Evolutionary conservation across 2,888 invertebrate species (phyloP), one percentile per base, ranked within the genome.

Genomic region (Dasysyrphus albostriatus): DNA sequence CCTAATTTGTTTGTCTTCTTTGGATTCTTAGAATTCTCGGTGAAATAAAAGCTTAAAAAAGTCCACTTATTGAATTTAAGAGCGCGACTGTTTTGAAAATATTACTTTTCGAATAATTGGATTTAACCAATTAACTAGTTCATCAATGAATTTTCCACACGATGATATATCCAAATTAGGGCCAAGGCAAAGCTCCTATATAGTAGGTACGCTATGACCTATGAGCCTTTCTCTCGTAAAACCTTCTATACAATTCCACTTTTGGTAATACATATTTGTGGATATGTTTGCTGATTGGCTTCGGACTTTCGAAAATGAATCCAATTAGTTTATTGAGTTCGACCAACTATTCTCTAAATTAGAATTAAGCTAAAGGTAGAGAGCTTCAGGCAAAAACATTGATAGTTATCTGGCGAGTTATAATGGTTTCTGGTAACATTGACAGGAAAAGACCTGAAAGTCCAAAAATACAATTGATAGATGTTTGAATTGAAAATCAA

Each of bases 241-340:
- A 39, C 24, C 24, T 24, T 24, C 24, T 24, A 14, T 14, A 42
- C 4, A 12, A 29, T 0, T 29, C 12, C 5, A 7, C 29, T 54
- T 54, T 54, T 29, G 54, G 54, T 54, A 14, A 29, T 54, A n/a
- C n/a, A n/a, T n/a, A 51, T 24, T 10, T 10, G 29, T 32, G 14
- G 1, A 56, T 56, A n/a, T 58, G 16, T 58, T 34, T 34, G 16
- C 9, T n/a, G 9, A n/a, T n/a, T 10, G 32, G 58, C 16, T 16
- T 34, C n/a, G 32, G n/a, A 16, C 34, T 24, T 34, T 34, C 34
- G 58, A 34, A 58, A 9, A 58, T 58, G 9, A 58, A 58, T 58
- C 34, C 58, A 34, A 58, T 58, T 58, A 58, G 58, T 34, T 58
- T 34, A 58, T 58, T 34, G 34, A 58, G 34, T 58, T 34, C 8